Evolutionary conservation across 2,797 vertebrate species (phyloP).

Genomic region (Thamnophis elegans): DNA sequence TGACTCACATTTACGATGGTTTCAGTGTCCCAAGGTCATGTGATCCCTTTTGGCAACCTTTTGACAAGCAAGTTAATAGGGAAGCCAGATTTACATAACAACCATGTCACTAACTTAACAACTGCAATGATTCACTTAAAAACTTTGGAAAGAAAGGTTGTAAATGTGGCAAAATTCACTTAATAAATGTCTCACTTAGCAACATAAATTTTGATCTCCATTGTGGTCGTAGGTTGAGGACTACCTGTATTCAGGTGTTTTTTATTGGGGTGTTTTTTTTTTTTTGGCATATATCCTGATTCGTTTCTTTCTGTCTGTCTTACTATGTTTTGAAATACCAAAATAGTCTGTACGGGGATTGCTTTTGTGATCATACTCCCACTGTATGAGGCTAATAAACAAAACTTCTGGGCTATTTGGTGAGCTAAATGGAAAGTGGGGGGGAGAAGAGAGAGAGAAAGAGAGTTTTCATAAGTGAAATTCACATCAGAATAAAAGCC

Average conservation of each 20-base stretch:
- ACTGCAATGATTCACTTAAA: not conserved
- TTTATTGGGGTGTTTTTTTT: too few relatives aligned
- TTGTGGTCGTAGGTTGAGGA: not conserved
- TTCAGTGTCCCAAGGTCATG: not conserved
- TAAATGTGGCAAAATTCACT: not conserved
- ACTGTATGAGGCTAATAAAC: not conserved
- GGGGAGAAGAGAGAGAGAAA: not conserved
- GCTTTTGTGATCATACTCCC: not conserved
- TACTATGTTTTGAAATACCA: not conserved
- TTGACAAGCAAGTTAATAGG: not conserved
- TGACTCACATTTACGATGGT: not conserved
- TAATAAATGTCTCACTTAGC: not conserved
- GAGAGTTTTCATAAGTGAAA: not conserved
- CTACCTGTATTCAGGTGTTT: not conserved
- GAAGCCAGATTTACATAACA: not conserved
- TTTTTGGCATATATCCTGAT: not conserved
- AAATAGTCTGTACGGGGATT: not conserved
- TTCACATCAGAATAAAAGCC: not conserved
- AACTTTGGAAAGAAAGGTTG: not conserved
- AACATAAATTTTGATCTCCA: not conserved
- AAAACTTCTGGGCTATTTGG: not conserved
- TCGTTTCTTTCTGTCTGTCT: not conserved
- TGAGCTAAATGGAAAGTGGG: not conserved
- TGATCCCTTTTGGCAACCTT: not conserved
- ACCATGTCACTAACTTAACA: not conserved